Evolutionary conservation across 2,113 vertebrate species (phyloP).

Genomic region (Ctenomys sociabilis): DNA sequence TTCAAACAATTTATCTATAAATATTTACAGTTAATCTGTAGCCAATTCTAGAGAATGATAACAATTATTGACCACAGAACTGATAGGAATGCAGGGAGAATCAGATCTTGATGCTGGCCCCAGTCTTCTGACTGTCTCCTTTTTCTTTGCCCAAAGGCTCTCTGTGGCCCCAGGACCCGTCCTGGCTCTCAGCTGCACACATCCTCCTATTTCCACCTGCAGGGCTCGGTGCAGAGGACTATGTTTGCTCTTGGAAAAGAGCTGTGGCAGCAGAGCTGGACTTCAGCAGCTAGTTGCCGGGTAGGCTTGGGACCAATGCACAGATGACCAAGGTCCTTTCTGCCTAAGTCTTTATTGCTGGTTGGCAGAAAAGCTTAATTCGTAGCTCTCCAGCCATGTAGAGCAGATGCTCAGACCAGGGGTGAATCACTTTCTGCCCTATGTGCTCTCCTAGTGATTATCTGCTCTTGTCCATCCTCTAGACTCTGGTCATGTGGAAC

Average conservation of each 20-base stretch:
- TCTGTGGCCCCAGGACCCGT: neutral
- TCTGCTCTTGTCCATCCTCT: neutral
- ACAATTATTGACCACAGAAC: neutral
- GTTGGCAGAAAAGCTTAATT: neutral
- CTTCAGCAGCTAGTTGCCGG: neutral
- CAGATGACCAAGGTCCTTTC: neutral
- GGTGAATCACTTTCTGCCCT: neutral
- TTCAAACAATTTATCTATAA: neutral
- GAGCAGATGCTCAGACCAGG: neutral
- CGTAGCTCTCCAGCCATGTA: neutral
- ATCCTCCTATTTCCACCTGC: neutral
- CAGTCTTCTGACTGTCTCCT: neutral
- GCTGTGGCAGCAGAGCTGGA: neutral
- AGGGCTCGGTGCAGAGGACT: neutral
- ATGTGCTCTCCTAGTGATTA: neutral
- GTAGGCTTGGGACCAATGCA: neutral
- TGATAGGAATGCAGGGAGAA: neutral
- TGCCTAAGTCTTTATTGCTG: neutral
- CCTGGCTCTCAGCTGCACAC: accelerated
- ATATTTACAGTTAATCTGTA: neutral
- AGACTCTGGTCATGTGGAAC: neutral
- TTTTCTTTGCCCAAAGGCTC: neutral
- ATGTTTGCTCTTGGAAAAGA: neutral
- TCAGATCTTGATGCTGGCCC: neutral
- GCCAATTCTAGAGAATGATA: too few relatives aligned